These are phyloP conservation scores for Myopa tessellatipennis DNA, from an alignment of 2,888 invertebrate species.

Conservation along the genomic window DNA sequence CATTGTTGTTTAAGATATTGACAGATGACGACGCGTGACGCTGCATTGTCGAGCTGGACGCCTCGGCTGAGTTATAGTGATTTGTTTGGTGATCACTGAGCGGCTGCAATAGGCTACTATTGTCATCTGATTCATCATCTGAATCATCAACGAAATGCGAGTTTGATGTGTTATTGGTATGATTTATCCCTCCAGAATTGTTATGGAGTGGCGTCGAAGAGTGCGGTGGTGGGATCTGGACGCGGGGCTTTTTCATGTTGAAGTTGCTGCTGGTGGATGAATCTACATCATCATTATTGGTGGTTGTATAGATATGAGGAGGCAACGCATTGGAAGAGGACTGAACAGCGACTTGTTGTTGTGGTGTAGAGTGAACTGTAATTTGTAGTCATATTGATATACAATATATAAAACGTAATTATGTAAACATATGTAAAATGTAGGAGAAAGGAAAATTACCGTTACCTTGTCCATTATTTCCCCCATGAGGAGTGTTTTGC, in stretches of 20 bases:
- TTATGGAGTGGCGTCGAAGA: constrained; percentile 39
- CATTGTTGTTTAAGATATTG: constrained; percentile 47
- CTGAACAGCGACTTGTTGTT: constrained; percentile 47
- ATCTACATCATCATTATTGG: constrained; percentile 56
- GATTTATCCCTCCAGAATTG: constrained; percentile 36
- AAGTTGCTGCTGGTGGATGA: constrained; percentile 58
- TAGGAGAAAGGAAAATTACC: neutral
- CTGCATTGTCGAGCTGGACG: constrained; percentile 47
- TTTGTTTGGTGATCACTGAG: constrained; percentile 54
- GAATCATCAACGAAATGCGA: constrained; percentile 56
- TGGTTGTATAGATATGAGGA: constrained; percentile 44
- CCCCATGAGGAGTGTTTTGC: constrained; percentile 40
- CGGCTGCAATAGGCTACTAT: constrained; percentile 56
- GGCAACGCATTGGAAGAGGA: constrained; percentile 51
- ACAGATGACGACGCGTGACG: constrained; percentile 44
- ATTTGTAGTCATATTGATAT: neutral
- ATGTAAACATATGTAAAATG: too few species aligned
- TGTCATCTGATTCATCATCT: constrained; percentile 64
- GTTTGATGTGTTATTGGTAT: constrained; percentile 44
- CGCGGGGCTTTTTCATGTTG: constrained; percentile 62
- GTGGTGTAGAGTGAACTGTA: constrained; percentile 43
- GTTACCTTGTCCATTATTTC: constrained; percentile 38
- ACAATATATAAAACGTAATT: too few species aligned
- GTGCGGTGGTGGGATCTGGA: constrained; percentile 50
- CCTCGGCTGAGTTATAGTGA: constrained; percentile 47